phyloP scores from a whole-genome alignment of 2,113 vertebrate species.

The Nothobranchius furzeri region DNA sequence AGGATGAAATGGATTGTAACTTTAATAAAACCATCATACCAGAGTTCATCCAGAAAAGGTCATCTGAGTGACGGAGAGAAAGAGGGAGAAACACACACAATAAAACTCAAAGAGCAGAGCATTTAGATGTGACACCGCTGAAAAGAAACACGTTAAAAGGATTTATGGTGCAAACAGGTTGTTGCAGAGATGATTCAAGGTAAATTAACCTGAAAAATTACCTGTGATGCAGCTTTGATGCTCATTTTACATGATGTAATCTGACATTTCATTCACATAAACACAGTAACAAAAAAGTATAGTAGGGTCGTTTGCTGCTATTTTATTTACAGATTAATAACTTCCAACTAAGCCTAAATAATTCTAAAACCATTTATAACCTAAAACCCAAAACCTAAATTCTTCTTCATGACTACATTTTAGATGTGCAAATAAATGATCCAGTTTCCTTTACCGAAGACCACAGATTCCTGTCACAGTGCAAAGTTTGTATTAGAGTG shows the following conservation, averaged over 20 bases:
- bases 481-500: background rate
- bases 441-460: too few relatives aligned
- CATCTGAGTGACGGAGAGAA: slow-evolving; percentile 55
- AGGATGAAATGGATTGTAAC: background rate
- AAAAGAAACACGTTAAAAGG: too few relatives aligned
- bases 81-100: slow-evolving; percentile 38
- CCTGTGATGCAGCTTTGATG: background rate
- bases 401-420: too few relatives aligned
- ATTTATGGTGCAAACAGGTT: too few relatives aligned
- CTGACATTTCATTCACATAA: background rate
- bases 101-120: slow-evolving; percentile 6
- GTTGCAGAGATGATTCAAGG: too few relatives aligned
- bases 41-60: slow-evolving; percentile 68
- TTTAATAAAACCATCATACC: slow-evolving; percentile 67
- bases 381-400: too few relatives aligned
- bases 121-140: background rate
- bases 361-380: too few relatives aligned
- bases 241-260: background rate
- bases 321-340: too few relatives aligned
- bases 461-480: background rate
- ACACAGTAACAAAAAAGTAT: background rate
- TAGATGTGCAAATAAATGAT: too few relatives aligned
- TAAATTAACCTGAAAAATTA: background rate
- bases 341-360: too few relatives aligned
- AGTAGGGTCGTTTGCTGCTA: too few relatives aligned